Base-by-base conservation (phyloP, 2,888 invertebrate species). In the Spialia ferax region DNA sequence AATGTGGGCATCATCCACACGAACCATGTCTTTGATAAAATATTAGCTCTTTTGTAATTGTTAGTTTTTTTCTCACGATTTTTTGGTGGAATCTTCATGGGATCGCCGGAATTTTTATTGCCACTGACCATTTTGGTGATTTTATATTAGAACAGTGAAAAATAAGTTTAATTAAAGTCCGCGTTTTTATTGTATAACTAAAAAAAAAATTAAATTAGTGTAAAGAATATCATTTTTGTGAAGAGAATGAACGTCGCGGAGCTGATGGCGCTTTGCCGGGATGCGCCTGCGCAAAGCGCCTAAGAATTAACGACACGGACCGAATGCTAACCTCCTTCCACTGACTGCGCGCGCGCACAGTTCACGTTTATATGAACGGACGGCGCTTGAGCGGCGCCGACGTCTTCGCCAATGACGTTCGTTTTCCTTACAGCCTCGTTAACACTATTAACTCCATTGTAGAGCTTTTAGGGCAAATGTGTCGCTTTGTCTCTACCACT, bases 1-100 rank as follows among this genome's bases (percentile, higher is more conserved):
- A 94, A 94, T 1, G 94, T 94, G 32, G 94, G 94, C 89, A 94
- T 89, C 92, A 94, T 94, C 94, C 94, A 94, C 73, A 88, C 72
- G 79, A 94, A 94, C 93, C 94, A 93, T 87, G 88, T 75, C 76
- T 86, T 87, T 10, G 94, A 89, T 26, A 94, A 69, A 64, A 86
- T 69, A 73, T 92, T 93, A 4, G 94, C 93, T 71, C 93, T 82
- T 69, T 81, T 80, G 70, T 92, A 93, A 74, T 93, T 93, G 70
- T 93, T 93, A 35, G 82, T 87, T 75, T 93, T 93, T 81, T 93
- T 93, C 75, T 89, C 91, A 74, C 93, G 90, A 74, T 90, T 85
- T 77, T 90, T 87, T 13, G 92, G 91, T 66, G 90, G 89, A 76
- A 91, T 84, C 83, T 93, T 93, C 78, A 86, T 85, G 5, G 84